Conservation (phyloP, 2,113 vertebrate genomes). For the Spea bombifrons region DNA sequence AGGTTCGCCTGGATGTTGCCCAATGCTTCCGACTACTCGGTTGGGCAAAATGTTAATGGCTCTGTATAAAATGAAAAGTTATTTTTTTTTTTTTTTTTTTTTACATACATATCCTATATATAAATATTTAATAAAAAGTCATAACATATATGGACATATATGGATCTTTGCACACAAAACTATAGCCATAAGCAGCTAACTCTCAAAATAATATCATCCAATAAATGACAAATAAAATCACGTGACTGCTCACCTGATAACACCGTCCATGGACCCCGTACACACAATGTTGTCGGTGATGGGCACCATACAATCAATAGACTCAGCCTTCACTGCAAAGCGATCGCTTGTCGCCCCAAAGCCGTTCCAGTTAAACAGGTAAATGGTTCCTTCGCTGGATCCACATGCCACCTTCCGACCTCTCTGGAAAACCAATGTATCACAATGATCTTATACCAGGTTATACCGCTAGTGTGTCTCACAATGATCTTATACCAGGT, state of each 20-base stretch:
- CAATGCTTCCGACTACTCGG: slow-evolving; percentile 85
- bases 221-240: no score
- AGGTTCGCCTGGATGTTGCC: slow-evolving; percentile 86
- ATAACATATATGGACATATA: no score
- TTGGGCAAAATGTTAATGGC: slow-evolving; percentile 87
- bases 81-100: no score
- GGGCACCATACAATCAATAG: slow-evolving; percentile 83
- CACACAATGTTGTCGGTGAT: slow-evolving; percentile 85
- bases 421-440: slow-evolving; percentile 55
- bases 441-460: no score
- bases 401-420: slow-evolving; percentile 89
- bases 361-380: slow-evolving; percentile 95
- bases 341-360: slow-evolving; percentile 94
- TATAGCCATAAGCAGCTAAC: no score
- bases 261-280: slow-evolving; percentile 82
- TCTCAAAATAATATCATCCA: no score
- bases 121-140: no score
- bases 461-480: no score
- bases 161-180: no score
- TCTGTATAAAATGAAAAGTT: slow-evolving; percentile 57
- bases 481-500: no score
- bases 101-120: no score
- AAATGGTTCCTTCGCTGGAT: slow-evolving; percentile 87
- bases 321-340: slow-evolving; percentile 83
- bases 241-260: slow-evolving; percentile 77